phyloP scores from a whole-genome alignment of 2,113 vertebrate genomes.

The Channa maculata region DNA sequence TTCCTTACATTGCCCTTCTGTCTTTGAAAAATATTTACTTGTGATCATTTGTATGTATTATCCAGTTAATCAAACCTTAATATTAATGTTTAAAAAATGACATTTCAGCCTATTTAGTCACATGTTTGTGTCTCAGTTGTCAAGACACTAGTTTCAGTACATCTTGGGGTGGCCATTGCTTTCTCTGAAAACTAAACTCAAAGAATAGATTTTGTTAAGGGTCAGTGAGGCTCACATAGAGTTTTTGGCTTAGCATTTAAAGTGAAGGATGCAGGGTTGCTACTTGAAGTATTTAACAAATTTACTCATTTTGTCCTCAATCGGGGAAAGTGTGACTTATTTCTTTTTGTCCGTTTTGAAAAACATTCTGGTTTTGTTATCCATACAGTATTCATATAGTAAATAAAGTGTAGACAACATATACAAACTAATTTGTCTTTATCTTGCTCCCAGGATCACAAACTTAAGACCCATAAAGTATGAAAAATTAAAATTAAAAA shows the following conservation, averaged over 20 bases:
- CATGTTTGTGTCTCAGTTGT: background rate
- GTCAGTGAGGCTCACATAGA: background rate
- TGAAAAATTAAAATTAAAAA: too few relatives aligned
- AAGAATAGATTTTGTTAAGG: background rate
- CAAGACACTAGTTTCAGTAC: background rate
- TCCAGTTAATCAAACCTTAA: too few relatives aligned
- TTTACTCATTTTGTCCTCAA: constrained; percentile 22
- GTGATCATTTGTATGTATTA: background rate
- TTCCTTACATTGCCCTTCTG: constrained; percentile 57
- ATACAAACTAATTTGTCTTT: constrained; percentile 15
- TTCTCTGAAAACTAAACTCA: background rate
- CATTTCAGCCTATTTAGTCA: background rate
- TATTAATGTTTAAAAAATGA: too few relatives aligned
- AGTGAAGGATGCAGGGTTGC: too few relatives aligned
- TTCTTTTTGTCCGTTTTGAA: background rate
- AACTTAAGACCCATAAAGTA: background rate
- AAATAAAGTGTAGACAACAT: constrained; percentile 60
- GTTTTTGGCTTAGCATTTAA: background rate
- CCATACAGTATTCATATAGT: constrained; percentile 57
- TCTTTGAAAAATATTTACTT: constrained; percentile 13
- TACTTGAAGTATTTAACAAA: background rate
- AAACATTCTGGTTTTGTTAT: constrained; percentile 34
- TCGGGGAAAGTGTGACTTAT: constrained; percentile 25
- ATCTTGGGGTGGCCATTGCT: background rate
- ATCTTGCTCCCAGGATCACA: background rate